Percentiles rank a stretch among this genome's conserved stretches.
Conservation (phyloP, 2,888 invertebrate genomes). For the Pogonocherus hispidulus region DNA sequence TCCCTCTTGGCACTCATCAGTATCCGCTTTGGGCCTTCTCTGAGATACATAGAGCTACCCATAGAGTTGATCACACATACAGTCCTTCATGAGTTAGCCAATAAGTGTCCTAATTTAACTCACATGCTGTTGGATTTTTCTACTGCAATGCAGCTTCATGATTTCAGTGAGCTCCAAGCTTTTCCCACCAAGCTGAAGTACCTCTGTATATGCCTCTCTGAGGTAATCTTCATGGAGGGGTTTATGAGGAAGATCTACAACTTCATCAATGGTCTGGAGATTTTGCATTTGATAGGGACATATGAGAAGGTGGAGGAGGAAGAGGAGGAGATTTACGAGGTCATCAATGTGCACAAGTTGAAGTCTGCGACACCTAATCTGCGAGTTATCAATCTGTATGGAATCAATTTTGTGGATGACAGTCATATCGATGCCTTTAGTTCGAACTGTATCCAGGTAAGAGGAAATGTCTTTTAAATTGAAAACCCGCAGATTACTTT, state of each 20-base stretch:
- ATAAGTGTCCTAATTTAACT: conserved; percentile 95
- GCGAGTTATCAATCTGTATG: conserved; percentile 97
- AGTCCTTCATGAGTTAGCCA: conserved; percentile 95
- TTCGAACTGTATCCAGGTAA: conserved; percentile 92
- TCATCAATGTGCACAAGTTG: conserved; percentile 98
- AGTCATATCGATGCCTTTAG: conserved; percentile 98
- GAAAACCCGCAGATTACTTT: too few relatives aligned
- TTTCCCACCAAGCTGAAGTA: conserved; percentile 97
- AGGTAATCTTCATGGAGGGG: conserved; percentile 99
- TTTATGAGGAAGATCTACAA: conserved; percentile 99
- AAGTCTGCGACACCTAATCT: conserved; percentile 98
- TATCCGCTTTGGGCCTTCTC: conserved; percentile 83
- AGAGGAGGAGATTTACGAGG: conserved; percentile 99
- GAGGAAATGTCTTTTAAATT: too few relatives aligned
- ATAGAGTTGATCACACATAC: conserved; percentile 97
- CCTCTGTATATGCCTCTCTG: conserved; percentile 89
- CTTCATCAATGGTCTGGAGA: conserved; percentile 97
- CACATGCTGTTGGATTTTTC: conserved; percentile 98
- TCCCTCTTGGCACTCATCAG: conserved; percentile 89
- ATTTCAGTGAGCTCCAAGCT: conserved; percentile 98
- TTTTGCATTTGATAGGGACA: conserved; percentile 96
- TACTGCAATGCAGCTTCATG: conserved; percentile 99
- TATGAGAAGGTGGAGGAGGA: conserved; percentile 98
- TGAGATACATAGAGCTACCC: conserved; percentile 93
- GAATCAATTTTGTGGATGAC: conserved; percentile 98